Evolutionary conservation across 2,113 vertebrate genomes (phyloP), one percentile per base, ranked within the genome.

Genomic region (Anser brachyrhynchus): DNA sequence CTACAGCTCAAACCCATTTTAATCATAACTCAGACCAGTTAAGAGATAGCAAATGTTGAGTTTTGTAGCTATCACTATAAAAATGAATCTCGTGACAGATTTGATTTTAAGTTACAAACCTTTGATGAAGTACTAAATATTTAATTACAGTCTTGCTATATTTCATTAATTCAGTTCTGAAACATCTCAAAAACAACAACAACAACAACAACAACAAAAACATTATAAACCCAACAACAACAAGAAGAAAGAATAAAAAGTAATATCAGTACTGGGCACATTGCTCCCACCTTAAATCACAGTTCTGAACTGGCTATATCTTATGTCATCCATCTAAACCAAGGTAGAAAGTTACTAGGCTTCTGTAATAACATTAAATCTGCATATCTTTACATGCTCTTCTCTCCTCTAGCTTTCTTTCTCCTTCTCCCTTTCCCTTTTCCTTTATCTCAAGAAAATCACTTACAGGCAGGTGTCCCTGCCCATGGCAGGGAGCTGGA

Each of bases 31-130:
- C 55, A 84, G 29, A 74, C 49, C 31, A 67, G 15, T 58, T 89
- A 64, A 67, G 89, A 89, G 5, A 62, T 71, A 21, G 39, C 2
- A 86, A 74, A 77, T 84, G 12, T 74, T 70, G 67, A 65, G 8
- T 80, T 84, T 94, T 89, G 69, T 92, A 81, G 69, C 89, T 92
- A 39, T 9, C 92, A 67, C 19, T 73, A 55, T 51, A 92, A 66
- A 84, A 91, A 91, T 90, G 78, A 87, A 59, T 88, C 18, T 54
- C 43, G 61, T 57, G 66, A 79, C 33, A 87, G 78, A 76, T 80
- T 29, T 67, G 64, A 79, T 91, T 90, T 69, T 55, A 89, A 92
- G 51, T 73, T 81, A 81, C 9, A 87, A 96, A 77, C 25, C n/a
- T 90, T 62, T 41, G 29, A 96, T 52, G 35, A 81, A 59, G 10